Evolutionary conservation across 2,888 invertebrate genomes (phyloP).

Genomic region (Cheilosia soror): DNA sequence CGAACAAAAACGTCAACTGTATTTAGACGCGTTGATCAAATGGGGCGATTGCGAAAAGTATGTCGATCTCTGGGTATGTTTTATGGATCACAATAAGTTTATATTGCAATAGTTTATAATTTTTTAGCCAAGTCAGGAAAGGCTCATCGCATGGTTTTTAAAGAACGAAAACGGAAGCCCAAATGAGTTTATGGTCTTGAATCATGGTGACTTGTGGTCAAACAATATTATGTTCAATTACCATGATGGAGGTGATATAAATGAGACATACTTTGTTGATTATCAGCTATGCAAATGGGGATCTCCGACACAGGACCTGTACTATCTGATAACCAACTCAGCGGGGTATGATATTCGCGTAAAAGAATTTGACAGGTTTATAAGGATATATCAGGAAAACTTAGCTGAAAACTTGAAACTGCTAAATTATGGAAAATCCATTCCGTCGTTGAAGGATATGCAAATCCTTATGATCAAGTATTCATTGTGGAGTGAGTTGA

Average conservation of each 20-base stretch:
- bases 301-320: slow-evolving; percentile 79
- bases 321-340: slow-evolving; percentile 81
- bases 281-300: slow-evolving; percentile 79
- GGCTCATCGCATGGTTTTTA: slow-evolving; percentile 5
- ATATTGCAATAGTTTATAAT: too few species aligned
- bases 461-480: slow-evolving; percentile 79
- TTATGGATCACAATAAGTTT: slow-evolving; percentile 10
- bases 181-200: slow-evolving; percentile 78
- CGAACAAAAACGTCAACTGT: slow-evolving; percentile 1
- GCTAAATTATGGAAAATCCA: slow-evolving; percentile 77
- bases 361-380: slow-evolving; percentile 80
- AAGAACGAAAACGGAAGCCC: slow-evolving; percentile 16
- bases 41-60: slow-evolving; percentile 59
- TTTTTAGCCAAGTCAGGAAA: slow-evolving; percentile 15
- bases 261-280: slow-evolving; percentile 80
- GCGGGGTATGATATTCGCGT: slow-evolving; percentile 79
- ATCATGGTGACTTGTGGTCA: slow-evolving; percentile 81
- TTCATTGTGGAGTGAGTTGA: slow-evolving; percentile 78
- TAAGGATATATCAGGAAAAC: slow-evolving; percentile 80
- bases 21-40: slow-evolving; percentile 19
- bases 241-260: slow-evolving; percentile 78
- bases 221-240: slow-evolving; percentile 81
- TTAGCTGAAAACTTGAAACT: slow-evolving; percentile 78
- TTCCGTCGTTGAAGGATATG: slow-evolving; percentile 80
- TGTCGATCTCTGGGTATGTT: slow-evolving; percentile 65